Evolutionary conservation across 2,888 invertebrate species (phyloP), one percentile per base, ranked within the genome.

Genomic region (Bugulina stolonifera): DNA sequence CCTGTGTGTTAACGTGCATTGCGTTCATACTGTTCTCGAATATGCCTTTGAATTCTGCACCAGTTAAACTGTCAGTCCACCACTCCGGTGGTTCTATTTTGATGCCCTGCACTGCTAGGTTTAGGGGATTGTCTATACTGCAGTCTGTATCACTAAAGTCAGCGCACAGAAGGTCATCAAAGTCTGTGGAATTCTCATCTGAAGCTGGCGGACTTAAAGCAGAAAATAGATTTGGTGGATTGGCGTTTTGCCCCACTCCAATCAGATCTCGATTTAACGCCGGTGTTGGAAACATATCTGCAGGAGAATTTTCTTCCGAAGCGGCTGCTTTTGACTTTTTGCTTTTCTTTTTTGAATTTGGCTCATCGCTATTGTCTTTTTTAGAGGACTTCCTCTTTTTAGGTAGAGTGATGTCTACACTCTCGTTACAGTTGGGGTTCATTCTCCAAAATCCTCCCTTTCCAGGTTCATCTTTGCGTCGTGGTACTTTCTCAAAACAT

Each of bases 381-480:
- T 43, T 70, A n/a, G 70, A 2, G 25, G 27, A 5, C 23, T 54
- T 88, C 78, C 87, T 88, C 84, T 88, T 87, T 76, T 87, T 87
- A 75, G 87, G 86, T 70, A 87, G 85, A 1, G 89, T 90, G 74
- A 90, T 90, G 77, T 91, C 90, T 72, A 91, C 85, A 79, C 81
- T 79, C 76, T 83, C 82, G 73, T 77, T 78, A 75, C 80, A 83
- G 55, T 83, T 82, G 0, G 93, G 87, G 79, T 94, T 93, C n/a
- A 94, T 86, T 80, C 91, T 89, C 94, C 94, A 94, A 82, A 94
- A 94, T 0, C 94, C 94, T 0, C 94, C 94, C 83, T 94, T 94
- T 1, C 83, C 84, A 0, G 93, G 93, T 81, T 94, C 93, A 69
- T 72, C 72, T 75, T 83, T 83, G 22, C 82, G 75, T 1, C 84